Percentiles rank a stretch among this genome's conserved stretches.
phyloP scores from a whole-genome alignment of 2,888 invertebrate genomes.

The Sarcophaga variegata region DNA sequence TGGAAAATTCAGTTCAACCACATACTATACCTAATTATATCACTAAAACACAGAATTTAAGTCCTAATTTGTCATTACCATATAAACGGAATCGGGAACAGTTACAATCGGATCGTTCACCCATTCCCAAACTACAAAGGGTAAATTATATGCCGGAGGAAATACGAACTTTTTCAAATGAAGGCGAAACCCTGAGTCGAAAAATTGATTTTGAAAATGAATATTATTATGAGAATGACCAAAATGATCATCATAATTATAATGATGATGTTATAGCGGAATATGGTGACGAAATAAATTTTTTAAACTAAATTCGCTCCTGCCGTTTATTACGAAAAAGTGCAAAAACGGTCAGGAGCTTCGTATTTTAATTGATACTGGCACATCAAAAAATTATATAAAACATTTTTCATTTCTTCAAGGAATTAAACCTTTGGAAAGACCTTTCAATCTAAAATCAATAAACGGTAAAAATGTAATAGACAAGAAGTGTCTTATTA shows the following conservation, averaged over 20 bases:
- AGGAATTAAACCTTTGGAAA: not conserved
- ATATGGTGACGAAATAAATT: conserved; percentile 32
- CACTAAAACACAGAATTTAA: conserved; percentile 23
- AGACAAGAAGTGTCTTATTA: not conserved
- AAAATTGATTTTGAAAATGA: too few species aligned
- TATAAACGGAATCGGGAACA: too few species aligned
- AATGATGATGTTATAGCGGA: not conserved
- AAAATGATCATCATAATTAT: too few species aligned
- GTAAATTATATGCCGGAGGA: conserved; percentile 31
- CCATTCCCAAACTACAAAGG: too few species aligned
- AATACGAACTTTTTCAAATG: too few species aligned
- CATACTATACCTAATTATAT: not conserved
- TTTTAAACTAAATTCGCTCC: conserved; percentile 36
- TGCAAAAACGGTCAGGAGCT: conserved; percentile 20
- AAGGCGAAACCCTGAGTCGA: too few species aligned
- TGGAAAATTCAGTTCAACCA: conserved; percentile 31
- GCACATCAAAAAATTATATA: too few species aligned
- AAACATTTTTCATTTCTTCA: conserved; percentile 1
- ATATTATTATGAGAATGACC: too few species aligned
- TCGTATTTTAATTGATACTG: not conserved
- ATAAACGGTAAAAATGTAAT: not conserved
- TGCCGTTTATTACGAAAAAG: conserved; percentile 10
- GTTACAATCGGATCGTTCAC: too few species aligned
- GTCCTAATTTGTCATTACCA: too few species aligned
- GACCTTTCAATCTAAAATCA: conserved; percentile 2